A percentile compares a stretch with the other conserved stretches of the same genome.
Evolutionary conservation across 2,888 invertebrate genomes (phyloP).

Genomic region (Tachina fera): DNA sequence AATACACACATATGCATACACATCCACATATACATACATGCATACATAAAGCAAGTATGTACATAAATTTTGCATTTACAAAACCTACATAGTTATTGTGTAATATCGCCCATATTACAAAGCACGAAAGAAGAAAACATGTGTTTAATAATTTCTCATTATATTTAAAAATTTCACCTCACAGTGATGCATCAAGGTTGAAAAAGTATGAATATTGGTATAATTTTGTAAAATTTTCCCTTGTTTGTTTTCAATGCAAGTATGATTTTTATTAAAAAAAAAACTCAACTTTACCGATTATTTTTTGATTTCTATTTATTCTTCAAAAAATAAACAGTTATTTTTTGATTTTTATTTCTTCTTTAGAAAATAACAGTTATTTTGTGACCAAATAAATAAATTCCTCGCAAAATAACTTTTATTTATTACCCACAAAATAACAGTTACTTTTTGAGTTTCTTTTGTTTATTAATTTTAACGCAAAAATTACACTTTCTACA

Average conservation of each 20-base stretch:
- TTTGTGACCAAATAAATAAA: no score
- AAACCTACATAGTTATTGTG: constrained; percentile 63
- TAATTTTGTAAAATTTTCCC: neutral
- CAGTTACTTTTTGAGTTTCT: no score
- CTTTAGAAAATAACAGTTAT: no score
- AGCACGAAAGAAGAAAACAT: constrained; percentile 50
- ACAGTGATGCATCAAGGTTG: constrained; percentile 1
- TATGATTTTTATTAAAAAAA: no score
- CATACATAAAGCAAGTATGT: neutral
- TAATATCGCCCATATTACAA: constrained; percentile 61
- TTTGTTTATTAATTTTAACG: no score
- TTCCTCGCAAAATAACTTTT: no score
- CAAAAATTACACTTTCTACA: no score
- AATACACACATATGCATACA: neutral
- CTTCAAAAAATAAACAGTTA: no score
- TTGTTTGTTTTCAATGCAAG: neutral
- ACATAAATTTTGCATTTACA: constrained; percentile 39
- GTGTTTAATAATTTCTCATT: constrained; percentile 58
- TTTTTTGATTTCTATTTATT: no score
- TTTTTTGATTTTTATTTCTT: no score
- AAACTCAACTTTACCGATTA: no score
- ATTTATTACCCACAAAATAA: no score
- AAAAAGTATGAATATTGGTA: neutral
- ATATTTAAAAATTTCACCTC: constrained; percentile 37
- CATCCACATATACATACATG: neutral